phyloP scores from a whole-genome alignment of 2,888 invertebrate species.

The Omphaloscelis lunosa region DNA sequence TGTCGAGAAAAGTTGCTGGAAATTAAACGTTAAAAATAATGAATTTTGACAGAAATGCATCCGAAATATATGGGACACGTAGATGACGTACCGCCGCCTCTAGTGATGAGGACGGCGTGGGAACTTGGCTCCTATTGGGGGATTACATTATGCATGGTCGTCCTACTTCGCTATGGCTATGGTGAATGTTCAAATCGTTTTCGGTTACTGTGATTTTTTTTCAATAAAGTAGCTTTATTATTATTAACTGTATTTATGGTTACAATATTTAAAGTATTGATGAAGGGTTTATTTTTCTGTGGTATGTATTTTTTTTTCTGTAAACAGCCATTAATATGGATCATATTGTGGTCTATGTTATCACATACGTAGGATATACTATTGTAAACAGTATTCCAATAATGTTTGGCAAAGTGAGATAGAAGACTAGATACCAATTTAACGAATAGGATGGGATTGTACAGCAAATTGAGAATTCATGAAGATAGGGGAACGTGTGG shows the following conservation, averaged over 20 bases:
- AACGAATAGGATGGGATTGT: neutral
- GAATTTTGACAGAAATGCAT: conserved; percentile 67
- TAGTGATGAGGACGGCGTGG: conserved; percentile 42
- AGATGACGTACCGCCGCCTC: conserved; percentile 56
- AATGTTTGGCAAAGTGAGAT: neutral
- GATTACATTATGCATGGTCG: conserved; percentile 58
- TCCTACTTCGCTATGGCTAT: conserved; percentile 33
- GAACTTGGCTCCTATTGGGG: conserved; percentile 55
- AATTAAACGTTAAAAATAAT: conserved; percentile 64
- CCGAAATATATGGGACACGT: conserved; percentile 63
- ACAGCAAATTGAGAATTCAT: neutral
- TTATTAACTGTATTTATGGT: too few species aligned
- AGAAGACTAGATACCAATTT: neutral
- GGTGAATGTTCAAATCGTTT: conserved; percentile 14
- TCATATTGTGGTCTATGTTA: too few species aligned
- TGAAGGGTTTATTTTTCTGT: neutral
- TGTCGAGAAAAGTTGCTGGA: conserved; percentile 39
- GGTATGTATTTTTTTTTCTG: neutral
- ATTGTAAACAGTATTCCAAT: neutral
- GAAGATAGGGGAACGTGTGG: neutral
- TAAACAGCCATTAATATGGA: neutral
- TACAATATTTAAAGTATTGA: neutral
- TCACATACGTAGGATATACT: neutral
- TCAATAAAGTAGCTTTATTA: too few species aligned
- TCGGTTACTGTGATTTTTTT: neutral